These are phyloP conservation scores for Nothobranchius kuhntae DNA, from an alignment of 2,113 vertebrate species.

Conservation along the genomic window DNA sequence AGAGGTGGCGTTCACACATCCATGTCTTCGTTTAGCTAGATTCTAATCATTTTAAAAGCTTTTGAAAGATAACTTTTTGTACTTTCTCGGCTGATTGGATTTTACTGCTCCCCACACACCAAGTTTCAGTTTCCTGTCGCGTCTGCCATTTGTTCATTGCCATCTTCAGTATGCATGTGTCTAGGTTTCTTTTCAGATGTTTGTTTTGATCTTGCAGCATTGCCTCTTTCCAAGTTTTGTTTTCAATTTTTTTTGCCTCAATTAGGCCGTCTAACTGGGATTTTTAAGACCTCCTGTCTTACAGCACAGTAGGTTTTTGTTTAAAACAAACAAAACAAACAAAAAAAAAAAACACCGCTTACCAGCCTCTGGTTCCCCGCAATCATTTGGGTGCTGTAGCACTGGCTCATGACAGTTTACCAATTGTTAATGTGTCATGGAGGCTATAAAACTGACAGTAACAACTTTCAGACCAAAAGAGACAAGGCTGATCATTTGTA, in stretches of 20 bases:
- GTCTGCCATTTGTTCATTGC: not conserved
- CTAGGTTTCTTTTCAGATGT: not conserved
- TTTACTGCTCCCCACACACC: not conserved
- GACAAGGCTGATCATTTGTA: constrained; percentile 18
- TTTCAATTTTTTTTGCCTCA: not conserved
- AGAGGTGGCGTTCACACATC: too few species aligned
- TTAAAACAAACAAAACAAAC: too few species aligned
- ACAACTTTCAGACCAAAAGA: not conserved
- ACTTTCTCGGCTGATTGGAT: not conserved
- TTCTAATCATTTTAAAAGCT: too few species aligned
- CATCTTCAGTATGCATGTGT: not conserved
- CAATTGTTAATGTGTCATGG: not conserved
- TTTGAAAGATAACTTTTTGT: too few species aligned
- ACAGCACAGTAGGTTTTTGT: not conserved
- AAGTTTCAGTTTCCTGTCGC: not conserved
- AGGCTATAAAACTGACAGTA: not conserved
- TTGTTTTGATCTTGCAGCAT: not conserved
- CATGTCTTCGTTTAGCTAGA: too few species aligned
- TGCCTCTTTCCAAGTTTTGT: not conserved
- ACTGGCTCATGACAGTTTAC: not conserved
- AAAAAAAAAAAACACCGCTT: not conserved
- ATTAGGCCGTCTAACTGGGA: not conserved
- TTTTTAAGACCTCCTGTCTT: not conserved
- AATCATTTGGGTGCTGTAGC: not conserved
- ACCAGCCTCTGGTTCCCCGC: not conserved